Base-by-base conservation (phyloP, 2,113 vertebrate species). In the Fulica atra region DNA sequence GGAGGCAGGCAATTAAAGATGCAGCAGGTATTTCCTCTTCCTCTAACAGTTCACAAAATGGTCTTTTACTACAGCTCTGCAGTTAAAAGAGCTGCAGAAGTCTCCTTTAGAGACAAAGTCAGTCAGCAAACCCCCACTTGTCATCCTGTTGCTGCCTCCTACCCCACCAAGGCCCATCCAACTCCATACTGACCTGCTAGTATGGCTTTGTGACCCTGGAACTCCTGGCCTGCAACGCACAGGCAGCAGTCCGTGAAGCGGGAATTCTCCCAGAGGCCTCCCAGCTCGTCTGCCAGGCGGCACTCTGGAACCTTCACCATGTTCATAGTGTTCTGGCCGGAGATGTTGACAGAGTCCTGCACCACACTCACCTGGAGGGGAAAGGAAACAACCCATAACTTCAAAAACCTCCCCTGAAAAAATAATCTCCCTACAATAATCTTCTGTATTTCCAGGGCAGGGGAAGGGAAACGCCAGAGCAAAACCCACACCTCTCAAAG, bases 291-390 rank as follows among this genome's bases (percentile, higher is more conserved):
- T 2, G 99, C 99, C 96, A 99, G 97, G 66, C 99, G 98, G 94
- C 99, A 99, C 96, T 99, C 99, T 1, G 99, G 99, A 57, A 99
- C 98, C 98, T 98, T 99, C 94, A 99, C 98, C 98, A 98, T 99
- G 95, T 99, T 99, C 99, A 99, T 99, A 57, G 99, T 99, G 93
- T 99, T 99, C 98, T 99, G 99, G 13, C 99, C 99, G 1, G 99
- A 99, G 96, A 99, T 99, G 96, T 99, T 99, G 88, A 99, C 99
- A 0, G 99, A 99, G 97, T 99, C 99, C 95, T 99, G 99, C 21
- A 99, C 99, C 97, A 99, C 99, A 69, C 99, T 99, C 95, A 99
- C 99, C 99, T 99, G 86, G n/a, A 66, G 33, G 61, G 81, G 92
- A 92, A 48, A 20, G 28, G 14, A 59, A 60, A 71, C 5, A 10